A percentile compares a stretch with the other conserved stretches of the same genome.
Evolutionary conservation across 1,140 invertebrate genomes (phyloP).

Genomic region (Dinoponera quadriceps): DNA sequence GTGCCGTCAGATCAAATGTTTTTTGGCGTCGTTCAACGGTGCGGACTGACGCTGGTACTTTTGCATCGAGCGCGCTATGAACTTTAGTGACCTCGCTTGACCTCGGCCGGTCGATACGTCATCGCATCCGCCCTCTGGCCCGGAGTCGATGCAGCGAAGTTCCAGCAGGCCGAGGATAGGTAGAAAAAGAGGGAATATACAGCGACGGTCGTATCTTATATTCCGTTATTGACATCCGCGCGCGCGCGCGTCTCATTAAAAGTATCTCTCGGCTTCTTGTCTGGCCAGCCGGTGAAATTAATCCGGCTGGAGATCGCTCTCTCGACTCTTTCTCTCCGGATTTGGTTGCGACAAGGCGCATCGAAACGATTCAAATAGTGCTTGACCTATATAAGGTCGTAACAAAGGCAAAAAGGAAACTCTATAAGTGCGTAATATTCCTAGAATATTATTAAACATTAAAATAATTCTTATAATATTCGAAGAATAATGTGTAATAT

Average conservation of each 20-base stretch:
- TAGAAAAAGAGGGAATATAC: neutral
- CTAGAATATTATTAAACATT: too few species aligned
- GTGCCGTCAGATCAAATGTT: neutral
- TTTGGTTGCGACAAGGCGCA: too few species aligned
- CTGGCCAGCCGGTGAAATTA: neutral
- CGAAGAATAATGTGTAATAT: too few species aligned
- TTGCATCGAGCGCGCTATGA: constrained; percentile 81
- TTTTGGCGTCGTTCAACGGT: constrained; percentile 13
- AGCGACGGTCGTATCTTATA: neutral
- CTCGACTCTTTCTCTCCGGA: too few species aligned
- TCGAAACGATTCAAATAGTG: too few species aligned
- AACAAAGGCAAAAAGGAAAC: too few species aligned
- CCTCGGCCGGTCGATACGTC: constrained; percentile 83
- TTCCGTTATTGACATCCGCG: neutral
- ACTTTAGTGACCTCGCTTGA: constrained; percentile 84
- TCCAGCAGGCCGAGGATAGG: constrained; percentile 37
- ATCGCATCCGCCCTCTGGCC: constrained; percentile 73
- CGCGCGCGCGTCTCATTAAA: neutral
- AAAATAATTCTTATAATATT: too few species aligned
- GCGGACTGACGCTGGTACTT: constrained; percentile 43
- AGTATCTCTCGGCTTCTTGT: neutral
- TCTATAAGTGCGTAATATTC: too few species aligned
- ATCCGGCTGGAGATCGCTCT: too few species aligned
- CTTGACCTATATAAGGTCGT: too few species aligned
- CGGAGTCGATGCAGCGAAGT: constrained; percentile 62